Evolutionary conservation across 2,797 vertebrate species (phyloP), one percentile per base, ranked within the genome.

Genomic region (Neosilurus hyrtlii): DNA sequence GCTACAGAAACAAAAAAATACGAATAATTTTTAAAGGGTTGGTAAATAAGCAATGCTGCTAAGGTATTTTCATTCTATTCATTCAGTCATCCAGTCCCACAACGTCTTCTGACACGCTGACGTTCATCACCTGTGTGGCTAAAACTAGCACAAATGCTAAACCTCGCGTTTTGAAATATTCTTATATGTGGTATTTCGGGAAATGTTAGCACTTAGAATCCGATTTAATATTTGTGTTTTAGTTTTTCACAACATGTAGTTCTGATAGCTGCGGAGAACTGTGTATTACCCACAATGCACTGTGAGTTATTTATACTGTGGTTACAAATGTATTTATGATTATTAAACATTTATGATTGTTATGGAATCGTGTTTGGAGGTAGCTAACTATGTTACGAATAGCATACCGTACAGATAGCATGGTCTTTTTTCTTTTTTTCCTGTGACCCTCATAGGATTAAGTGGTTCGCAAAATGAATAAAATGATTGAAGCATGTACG

Each of bases 1-100:
- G 97, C 97, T 95, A 89, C 52, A 66, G 83, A 66, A 54, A 72
- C n/a, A 80, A 20, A 79, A 74, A 9, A 63, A n/a, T 22, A 20
- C 1, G 49, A 22, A 11, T 68, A 59, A 20, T 35, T 12, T 67
- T 10, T 26, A 66, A 26, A 26, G 63, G n/a, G 43, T 56, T 35
- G 72, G 72, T 22, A 63, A 72, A 66, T 20, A 30, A 12, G 20
- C 12, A 51, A 4, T n/a, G 18, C 30, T 15, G 6, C 22, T 11
- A 37, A 30, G 61, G 12, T 37, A 76, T 26, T 73, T 73, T 52
- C 49, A n/a, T n/a, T 52, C 52, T 52, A 24, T 52, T 72, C 14
- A 52, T 16, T 52, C 49, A 72, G n/a, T 72, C 20, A 22, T 1
- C 12, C 8, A 70, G 1, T 43, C 49, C 37, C n/a, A n/a, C n/a